Conservation (phyloP, 2,113 vertebrate genomes). For the Callipepla squamata region DNA sequence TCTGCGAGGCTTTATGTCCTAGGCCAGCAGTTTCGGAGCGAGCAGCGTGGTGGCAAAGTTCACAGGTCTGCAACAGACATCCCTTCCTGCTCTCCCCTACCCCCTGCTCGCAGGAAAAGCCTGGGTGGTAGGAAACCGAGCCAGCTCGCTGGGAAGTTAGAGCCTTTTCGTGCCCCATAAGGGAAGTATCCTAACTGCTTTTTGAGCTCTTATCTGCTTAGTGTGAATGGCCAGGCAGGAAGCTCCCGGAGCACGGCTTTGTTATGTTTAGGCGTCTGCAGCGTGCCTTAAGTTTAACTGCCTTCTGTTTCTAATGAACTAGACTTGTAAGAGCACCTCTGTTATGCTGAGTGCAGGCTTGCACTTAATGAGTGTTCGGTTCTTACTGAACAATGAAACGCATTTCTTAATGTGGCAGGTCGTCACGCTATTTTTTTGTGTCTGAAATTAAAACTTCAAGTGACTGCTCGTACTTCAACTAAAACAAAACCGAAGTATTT, state of each 20-base stretch:
- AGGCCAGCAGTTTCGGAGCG: background rate
- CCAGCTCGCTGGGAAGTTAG: background rate
- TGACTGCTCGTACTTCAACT: background rate
- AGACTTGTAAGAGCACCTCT: background rate
- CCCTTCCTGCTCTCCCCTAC: accelerated
- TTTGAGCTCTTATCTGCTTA: background rate
- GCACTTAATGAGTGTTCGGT: background rate
- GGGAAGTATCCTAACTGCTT: background rate
- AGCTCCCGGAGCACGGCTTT: background rate
- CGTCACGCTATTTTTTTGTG: accelerated
- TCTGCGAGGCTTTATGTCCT: background rate
- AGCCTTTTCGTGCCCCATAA: background rate
- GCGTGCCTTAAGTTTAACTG: background rate
- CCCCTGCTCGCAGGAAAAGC: background rate
- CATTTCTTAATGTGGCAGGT: background rate
- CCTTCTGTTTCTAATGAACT: background rate
- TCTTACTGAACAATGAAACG: background rate
- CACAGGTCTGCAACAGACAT: accelerated
- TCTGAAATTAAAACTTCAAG: background rate
- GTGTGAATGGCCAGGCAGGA: background rate
- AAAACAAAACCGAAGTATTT: background rate
- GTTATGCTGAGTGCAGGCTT: background rate
- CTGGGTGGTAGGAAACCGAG: background rate
- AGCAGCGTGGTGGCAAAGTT: background rate
- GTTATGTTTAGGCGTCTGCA: background rate